A percentile compares a stretch with the other conserved stretches of the same genome.
phyloP scores from a whole-genome alignment of 2,797 vertebrate species.

The Melanotaenia maccullochi region DNA sequence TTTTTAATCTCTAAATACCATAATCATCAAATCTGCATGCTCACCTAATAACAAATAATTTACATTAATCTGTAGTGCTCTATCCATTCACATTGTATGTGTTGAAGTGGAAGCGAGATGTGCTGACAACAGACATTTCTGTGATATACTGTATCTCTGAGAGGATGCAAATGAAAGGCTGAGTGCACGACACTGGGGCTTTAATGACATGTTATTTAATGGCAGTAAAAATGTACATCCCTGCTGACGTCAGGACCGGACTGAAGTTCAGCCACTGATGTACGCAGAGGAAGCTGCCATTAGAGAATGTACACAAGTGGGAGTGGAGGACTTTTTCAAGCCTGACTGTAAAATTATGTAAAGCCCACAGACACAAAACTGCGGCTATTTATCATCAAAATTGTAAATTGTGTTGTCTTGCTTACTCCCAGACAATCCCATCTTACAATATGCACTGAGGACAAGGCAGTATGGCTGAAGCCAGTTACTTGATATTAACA shows the following conservation, averaged over 20 bases:
- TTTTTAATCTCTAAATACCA: neutral
- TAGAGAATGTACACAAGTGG: slow-evolving; percentile 10
- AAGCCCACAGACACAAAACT: neutral
- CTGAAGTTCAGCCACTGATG: neutral
- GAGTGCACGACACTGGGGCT: slow-evolving; percentile 17
- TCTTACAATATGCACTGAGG: neutral
- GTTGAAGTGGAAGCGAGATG: slow-evolving; percentile 1
- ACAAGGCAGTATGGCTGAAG: neutral
- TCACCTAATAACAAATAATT: neutral
- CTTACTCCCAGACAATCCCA: neutral
- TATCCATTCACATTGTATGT: neutral
- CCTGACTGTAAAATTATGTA: slow-evolving; percentile 7
- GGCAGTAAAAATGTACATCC: neutral
- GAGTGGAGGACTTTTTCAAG: slow-evolving; percentile 1
- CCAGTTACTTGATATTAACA: slow-evolving; percentile 9
- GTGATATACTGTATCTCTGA: slow-evolving; percentile 5
- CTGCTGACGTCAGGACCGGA: neutral
- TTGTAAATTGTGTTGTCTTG: neutral
- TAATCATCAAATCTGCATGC: slow-evolving; percentile 9
- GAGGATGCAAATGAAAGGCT: slow-evolving; percentile 30
- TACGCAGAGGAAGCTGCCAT: slow-evolving; percentile 10
- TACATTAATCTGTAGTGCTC: slow-evolving; percentile 7
- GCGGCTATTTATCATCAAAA: neutral
- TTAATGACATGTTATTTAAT: slow-evolving; percentile 26
- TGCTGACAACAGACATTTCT: slow-evolving; percentile 11